Evolutionary conservation across 2,888 invertebrate genomes (phyloP).

Genomic region (Cylloceria caligata): DNA sequence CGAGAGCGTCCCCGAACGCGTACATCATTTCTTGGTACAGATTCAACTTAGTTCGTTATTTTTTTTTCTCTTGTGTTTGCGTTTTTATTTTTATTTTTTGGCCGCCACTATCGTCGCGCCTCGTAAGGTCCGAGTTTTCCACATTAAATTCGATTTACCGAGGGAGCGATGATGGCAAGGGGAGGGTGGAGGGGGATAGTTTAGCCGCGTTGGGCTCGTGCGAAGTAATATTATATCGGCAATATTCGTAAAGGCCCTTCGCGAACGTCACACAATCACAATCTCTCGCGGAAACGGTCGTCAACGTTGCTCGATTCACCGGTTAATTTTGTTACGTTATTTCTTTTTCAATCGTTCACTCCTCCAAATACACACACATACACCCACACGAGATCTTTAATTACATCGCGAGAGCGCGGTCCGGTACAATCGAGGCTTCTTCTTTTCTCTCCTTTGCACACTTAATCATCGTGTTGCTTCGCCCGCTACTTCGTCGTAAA

Average conservation of each 20-base stretch:
- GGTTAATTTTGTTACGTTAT: constrained; percentile 14
- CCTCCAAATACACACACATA: constrained; percentile 39
- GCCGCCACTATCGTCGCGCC: constrained; percentile 40
- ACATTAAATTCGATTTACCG: constrained; percentile 21
- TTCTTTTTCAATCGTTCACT: not conserved
- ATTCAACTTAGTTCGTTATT: constrained; percentile 3
- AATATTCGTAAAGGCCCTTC: constrained; percentile 33
- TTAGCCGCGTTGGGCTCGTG: constrained; percentile 35
- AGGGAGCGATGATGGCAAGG: not conserved
- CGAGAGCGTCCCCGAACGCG: constrained; percentile 49
- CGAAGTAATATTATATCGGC: constrained; percentile 46
- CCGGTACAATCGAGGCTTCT: constrained; percentile 16
- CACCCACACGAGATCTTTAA: constrained; percentile 43
- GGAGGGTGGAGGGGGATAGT: not conserved
- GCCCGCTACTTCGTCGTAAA: constrained; percentile 11
- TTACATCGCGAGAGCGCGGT: constrained; percentile 39
- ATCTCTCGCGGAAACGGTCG: constrained; percentile 58
- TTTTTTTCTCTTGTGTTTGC: not conserved
- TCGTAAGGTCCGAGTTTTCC: constrained; percentile 21
- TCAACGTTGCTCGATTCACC: constrained; percentile 62
- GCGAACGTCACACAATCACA: constrained; percentile 26
- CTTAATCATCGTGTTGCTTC: not conserved
- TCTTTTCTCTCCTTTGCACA: not conserved
- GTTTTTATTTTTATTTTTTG: constrained; percentile 23
- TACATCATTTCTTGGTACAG: constrained; percentile 29